These are phyloP conservation scores for Micoletzkya japonica DNA, from an alignment of 2,888 invertebrate species.

Conservation along the genomic window DNA sequence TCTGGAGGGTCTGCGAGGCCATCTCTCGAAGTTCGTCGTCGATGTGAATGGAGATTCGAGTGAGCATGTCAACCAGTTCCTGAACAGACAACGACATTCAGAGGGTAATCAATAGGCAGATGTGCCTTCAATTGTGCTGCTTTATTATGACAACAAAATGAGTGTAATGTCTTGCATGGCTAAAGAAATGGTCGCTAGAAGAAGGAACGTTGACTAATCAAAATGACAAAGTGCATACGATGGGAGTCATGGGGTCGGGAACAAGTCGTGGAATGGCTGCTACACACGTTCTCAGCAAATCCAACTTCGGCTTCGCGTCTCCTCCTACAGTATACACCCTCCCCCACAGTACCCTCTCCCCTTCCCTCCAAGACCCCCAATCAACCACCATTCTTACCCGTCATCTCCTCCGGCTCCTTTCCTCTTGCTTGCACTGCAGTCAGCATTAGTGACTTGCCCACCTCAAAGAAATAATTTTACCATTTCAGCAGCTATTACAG, in stretches of 20 bases:
- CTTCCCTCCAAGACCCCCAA: neutral
- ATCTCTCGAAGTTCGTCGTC: constrained; percentile 87
- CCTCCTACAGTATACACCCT: constrained; percentile 67
- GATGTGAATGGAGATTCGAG: constrained; percentile 93
- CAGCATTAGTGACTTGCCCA: constrained; percentile 93
- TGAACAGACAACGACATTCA: constrained; percentile 64
- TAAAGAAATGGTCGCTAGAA: too few species aligned
- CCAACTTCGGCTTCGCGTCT: constrained; percentile 94
- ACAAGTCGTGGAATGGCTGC: constrained; percentile 96
- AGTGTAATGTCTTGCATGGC: neutral
- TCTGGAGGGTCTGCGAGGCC: constrained; percentile 72
- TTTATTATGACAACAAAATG: neutral
- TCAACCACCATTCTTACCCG: constrained; percentile 35
- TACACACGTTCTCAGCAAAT: constrained; percentile 94
- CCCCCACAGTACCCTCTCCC: neutral
- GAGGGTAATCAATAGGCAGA: neutral
- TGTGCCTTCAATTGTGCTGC: neutral
- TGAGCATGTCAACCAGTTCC: constrained; percentile 90
- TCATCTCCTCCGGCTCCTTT: constrained; percentile 72
- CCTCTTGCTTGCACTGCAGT: constrained; percentile 90
- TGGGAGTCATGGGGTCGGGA: constrained; percentile 91
- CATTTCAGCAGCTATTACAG: neutral
- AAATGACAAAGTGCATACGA: constrained; percentile 31
- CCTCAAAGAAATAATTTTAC: constrained; percentile 70
- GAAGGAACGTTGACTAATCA: too few species aligned